These are phyloP conservation scores for Protophormia terraenovae DNA, from an alignment of 2,888 invertebrate species.

Conservation along the genomic window DNA sequence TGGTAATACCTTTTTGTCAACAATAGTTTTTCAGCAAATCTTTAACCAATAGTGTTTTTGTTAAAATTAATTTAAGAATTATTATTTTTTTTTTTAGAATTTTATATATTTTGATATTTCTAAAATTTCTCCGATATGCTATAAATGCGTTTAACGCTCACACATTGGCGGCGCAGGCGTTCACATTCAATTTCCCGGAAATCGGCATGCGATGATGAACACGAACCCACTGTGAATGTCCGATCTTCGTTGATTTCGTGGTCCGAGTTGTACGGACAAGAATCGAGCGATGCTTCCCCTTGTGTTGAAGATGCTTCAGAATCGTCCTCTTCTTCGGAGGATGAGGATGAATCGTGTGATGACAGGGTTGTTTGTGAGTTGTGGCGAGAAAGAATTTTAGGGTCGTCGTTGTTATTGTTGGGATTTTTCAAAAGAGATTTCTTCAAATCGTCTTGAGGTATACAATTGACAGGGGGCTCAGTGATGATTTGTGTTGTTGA, in stretches of 20 bases:
- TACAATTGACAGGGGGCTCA: constrained; percentile 69
- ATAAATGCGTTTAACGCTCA: constrained; percentile 80
- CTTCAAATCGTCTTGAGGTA: constrained; percentile 76
- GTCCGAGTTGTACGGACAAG: constrained; percentile 68
- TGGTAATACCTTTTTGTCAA: constrained; percentile 51
- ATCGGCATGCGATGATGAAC: constrained; percentile 76
- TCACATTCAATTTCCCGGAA: constrained; percentile 80
- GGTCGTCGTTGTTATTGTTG: constrained; percentile 63
- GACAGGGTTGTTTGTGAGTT: constrained; percentile 48
- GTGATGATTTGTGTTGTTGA: constrained; percentile 73
- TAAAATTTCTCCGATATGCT: constrained; percentile 81
- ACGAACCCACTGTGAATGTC: constrained; percentile 71
- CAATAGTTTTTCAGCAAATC: constrained; percentile 59
- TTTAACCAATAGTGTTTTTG: constrained; percentile 62
- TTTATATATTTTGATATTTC: constrained; percentile 41
- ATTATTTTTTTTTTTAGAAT: constrained; percentile 54
- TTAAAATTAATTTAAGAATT: constrained; percentile 20
- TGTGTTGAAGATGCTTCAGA: constrained; percentile 68
- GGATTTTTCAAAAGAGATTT: constrained; percentile 75
- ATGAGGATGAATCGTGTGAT: constrained; percentile 26
- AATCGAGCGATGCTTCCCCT: constrained; percentile 69
- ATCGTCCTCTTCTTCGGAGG: constrained; percentile 43
- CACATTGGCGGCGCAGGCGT: constrained; percentile 79
- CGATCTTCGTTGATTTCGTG: constrained; percentile 72
- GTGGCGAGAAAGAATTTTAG: constrained; percentile 36